Conservation (phyloP, 2,888 invertebrate species). For the Aleiodes leptofemur region DNA sequence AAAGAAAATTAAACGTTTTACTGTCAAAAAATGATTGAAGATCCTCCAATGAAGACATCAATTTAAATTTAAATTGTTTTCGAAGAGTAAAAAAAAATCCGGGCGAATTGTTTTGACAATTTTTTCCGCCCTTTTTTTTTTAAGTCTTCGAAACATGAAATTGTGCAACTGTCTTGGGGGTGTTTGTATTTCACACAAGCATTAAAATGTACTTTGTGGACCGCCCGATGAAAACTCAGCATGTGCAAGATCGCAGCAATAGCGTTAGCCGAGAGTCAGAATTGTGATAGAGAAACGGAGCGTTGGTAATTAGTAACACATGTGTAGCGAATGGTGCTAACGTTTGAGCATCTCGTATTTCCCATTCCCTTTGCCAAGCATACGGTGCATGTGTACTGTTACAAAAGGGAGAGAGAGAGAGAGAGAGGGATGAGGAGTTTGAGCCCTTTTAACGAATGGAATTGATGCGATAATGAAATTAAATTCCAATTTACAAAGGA, state of each 20-base stretch:
- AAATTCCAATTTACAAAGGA: neutral
- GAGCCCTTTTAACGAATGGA: neutral
- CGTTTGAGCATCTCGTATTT: constrained; percentile 30
- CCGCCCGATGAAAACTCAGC: constrained; percentile 2
- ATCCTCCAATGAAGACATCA: too few relatives aligned
- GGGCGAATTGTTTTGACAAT: neutral
- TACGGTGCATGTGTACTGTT: constrained; percentile 7
- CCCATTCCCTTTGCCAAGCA: constrained; percentile 16
- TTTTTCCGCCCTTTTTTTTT: neutral
- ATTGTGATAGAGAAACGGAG: constrained; percentile 31
- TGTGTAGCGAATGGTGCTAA: constrained; percentile 44
- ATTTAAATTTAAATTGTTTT: too few relatives aligned
- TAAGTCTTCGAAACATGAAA: neutral
- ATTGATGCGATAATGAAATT: constrained; percentile 34
- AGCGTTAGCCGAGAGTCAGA: neutral
- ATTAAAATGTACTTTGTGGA: constrained; percentile 28
- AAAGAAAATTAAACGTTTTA: neutral
- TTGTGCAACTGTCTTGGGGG: constrained; percentile 18
- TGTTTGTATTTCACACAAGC: constrained; percentile 32
- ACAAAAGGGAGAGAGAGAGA: neutral
- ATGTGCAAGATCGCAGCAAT: constrained; percentile 17
- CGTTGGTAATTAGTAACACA: constrained; percentile 52
- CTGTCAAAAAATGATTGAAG: neutral
- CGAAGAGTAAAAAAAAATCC: too few relatives aligned
- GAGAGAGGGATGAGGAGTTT: neutral